Conservation (phyloP, 2,113 vertebrate genomes). For the Ivindomyrus marchei region DNA sequence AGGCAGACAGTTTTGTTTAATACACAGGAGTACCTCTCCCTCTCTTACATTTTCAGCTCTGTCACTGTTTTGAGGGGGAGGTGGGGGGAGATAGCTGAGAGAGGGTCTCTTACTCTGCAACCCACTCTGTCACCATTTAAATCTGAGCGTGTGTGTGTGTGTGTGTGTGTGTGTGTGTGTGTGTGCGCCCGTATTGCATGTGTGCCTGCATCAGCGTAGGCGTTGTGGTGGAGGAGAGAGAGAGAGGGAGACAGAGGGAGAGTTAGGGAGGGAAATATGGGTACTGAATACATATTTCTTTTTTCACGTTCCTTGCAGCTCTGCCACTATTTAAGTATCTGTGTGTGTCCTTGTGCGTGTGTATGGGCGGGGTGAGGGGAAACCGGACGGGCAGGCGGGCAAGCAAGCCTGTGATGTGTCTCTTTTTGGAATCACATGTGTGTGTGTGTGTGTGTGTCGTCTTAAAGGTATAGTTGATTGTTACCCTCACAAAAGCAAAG, state of each 20-base stretch:
- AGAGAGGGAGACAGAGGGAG: not conserved
- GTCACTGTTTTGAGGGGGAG: not conserved
- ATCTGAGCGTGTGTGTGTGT: not conserved
- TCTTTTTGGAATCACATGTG: not conserved
- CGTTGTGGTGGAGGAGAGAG: not conserved
- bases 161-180: not conserved
- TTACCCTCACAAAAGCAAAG: not conserved
- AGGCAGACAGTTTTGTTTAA: not conserved
- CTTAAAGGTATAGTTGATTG: not conserved
- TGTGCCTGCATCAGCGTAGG: not conserved
- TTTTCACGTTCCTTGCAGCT: not conserved
- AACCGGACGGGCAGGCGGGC: not conserved
- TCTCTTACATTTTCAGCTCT: not conserved
- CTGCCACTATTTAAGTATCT: constrained; percentile 2
- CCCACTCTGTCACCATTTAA: constrained; percentile 4
- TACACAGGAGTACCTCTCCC: not conserved
- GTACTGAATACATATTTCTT: not conserved
- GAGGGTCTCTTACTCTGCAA: not conserved
- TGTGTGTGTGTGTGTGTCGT: not conserved
- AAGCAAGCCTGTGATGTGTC: not conserved
- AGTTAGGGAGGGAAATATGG: not conserved
- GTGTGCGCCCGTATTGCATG: not conserved
- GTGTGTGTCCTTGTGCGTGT: not conserved
- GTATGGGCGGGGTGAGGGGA: not conserved
- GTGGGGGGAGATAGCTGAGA: not conserved